Base-by-base conservation (phyloP, 2,113 vertebrate species). In the Talpa occidentalis region DNA sequence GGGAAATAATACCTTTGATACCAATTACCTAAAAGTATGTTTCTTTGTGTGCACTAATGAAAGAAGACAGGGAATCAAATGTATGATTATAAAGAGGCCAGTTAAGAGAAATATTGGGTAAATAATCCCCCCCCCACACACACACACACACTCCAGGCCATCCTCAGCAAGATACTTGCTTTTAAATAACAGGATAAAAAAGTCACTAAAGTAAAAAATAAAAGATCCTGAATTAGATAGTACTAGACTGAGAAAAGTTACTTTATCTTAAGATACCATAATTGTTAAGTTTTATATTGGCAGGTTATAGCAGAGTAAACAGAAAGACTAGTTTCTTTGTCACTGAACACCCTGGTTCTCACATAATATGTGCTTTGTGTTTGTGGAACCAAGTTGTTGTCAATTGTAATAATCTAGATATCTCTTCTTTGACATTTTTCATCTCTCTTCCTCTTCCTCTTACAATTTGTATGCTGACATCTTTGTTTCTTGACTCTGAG, bases 71-170 rank as follows among this genome's bases (percentile, higher is more conserved):
- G 3, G 12, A 26, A 66, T 60, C 4, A 60, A 47, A 17, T 56
- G 10, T 35, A 44, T 77, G 17, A 21, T 54, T 86, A n/a, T 59
- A 14, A 35, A 74, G 8, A 49, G 42, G 22, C 0, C 3, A 6
- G 2, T 81, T 66, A 72, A 67, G 73, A 82, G 24, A 81, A 87
- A 44, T 79, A 54, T 30, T 77, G 69, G 81, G 37, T 0, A 67
- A 11, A 30, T 22, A 10, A 28, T 37, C 22, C n/a, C 2, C 0
- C 49, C 16, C 49, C 16, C 49, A 52, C 1, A 2, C 3, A 15
- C 1, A 16, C 8, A 11, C 14, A 49, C 19, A 37, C 19, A 44
- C 32, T 8, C n/a, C 10, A 64, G 1, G 6, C 21, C 10, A 42
- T 9, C 6, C 2, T 30, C 81, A 54, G 21, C 1, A 82, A 74